Evolutionary conservation across 2,113 vertebrate genomes (phyloP).

Genomic region (Calcarius ornatus): DNA sequence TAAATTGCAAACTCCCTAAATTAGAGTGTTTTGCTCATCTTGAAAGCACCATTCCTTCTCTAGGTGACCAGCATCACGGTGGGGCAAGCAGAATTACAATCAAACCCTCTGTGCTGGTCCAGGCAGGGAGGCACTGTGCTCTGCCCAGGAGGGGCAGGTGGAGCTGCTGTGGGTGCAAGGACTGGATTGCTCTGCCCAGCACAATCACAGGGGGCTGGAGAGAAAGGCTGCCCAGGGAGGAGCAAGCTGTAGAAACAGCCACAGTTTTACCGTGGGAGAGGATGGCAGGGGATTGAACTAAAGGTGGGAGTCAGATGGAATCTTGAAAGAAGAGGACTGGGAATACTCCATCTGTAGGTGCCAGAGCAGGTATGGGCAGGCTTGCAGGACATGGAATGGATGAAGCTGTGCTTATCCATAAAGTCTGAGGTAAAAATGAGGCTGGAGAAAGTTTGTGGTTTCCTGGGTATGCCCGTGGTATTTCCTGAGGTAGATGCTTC

Average conservation of each 20-base stretch:
- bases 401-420: not conserved
- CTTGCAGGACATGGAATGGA: not conserved
- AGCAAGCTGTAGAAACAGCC: not conserved
- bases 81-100: not conserved
- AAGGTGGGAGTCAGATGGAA: not conserved
- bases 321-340: not conserved
- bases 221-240: not conserved
- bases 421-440: not conserved
- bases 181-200: not conserved
- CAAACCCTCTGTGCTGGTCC: not conserved
- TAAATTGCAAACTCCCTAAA: not conserved
- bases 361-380: not conserved
- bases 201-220: not conserved
- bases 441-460: not conserved
- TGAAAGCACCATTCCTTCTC: not conserved
- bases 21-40: not conserved
- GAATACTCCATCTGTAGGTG: not conserved
- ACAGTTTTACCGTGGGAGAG: not conserved
- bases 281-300: fast-evolving
- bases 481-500: not conserved
- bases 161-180: not conserved
- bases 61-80: not conserved
- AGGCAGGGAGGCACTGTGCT: not conserved
- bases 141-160: not conserved
- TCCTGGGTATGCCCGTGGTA: not conserved